Evolutionary conservation across 2,888 invertebrate genomes (phyloP).

Genomic region (Spilarctia lutea): DNA sequence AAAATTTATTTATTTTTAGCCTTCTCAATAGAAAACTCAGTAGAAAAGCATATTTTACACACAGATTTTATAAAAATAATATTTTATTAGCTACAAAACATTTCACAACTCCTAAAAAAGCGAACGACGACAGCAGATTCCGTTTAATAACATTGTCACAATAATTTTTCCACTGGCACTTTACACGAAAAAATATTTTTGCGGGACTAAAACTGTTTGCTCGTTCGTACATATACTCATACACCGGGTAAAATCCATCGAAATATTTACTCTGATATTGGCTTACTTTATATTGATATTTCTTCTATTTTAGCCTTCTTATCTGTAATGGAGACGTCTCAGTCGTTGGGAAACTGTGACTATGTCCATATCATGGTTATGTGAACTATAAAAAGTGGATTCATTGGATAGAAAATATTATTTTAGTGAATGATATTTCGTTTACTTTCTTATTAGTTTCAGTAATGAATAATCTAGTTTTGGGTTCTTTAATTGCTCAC

Average conservation of each 20-base stretch:
- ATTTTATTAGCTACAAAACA: slow-evolving; percentile 1
- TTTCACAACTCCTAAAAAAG: slow-evolving; percentile 8
- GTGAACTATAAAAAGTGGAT: slow-evolving; percentile 30
- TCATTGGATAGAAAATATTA: slow-evolving; percentile 20
- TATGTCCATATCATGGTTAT: slow-evolving; percentile 33
- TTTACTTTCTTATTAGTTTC: neutral
- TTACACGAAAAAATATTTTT: slow-evolving; percentile 19
- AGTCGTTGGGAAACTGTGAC: slow-evolving; percentile 33
- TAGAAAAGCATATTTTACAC: neutral
- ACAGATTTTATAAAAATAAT: neutral
- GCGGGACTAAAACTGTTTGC: slow-evolving; percentile 34
- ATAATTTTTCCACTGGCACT: slow-evolving; percentile 11
- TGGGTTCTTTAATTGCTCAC: neutral
- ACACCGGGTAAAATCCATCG: slow-evolving; percentile 28
- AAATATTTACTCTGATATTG: slow-evolving; percentile 37
- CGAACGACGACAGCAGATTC: slow-evolving; percentile 10
- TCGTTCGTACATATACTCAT: slow-evolving; percentile 27
- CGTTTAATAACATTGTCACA: slow-evolving; percentile 14
- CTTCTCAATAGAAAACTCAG: neutral
- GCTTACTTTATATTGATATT: slow-evolving; percentile 40
- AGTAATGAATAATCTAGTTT: neutral
- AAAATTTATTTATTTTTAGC: neutral
- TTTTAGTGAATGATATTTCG: neutral
- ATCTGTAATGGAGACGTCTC: slow-evolving; percentile 42
- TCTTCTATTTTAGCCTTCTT: slow-evolving; percentile 36